Percentiles rank a stretch among this genome's conserved stretches.
Evolutionary conservation across 2,888 invertebrate genomes (phyloP).

Genomic region (Acleris literana): DNA sequence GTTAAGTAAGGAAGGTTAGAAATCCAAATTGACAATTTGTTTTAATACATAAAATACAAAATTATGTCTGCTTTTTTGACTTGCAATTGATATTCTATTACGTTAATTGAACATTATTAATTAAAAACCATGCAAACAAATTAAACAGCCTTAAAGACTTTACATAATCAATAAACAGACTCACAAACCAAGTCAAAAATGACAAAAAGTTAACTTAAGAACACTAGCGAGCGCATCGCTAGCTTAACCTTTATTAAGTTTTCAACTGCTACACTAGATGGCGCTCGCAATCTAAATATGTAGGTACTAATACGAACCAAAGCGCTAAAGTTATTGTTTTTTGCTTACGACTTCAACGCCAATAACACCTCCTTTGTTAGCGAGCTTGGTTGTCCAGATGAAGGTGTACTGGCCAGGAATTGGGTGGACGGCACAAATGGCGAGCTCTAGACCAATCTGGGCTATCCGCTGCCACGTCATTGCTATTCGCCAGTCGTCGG

Average conservation of each 20-base stretch:
- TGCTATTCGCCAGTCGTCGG: constrained; percentile 99
- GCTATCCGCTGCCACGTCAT: constrained; percentile 99
- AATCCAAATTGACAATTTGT: too few species aligned
- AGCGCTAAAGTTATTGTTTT: neutral
- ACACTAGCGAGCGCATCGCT: neutral
- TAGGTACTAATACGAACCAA: neutral
- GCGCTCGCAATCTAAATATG: neutral
- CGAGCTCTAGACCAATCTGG: constrained; percentile 95
- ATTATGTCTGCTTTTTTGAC: too few species aligned
- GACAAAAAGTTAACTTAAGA: neutral
- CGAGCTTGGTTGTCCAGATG: constrained; percentile 97
- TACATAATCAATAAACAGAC: neutral
- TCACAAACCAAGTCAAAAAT: neutral
- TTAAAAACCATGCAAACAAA: too few species aligned
- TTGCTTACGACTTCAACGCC: constrained; percentile 84
- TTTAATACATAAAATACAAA: too few species aligned
- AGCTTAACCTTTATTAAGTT: too few species aligned
- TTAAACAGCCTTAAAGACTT: neutral
- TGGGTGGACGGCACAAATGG: constrained; percentile 98
- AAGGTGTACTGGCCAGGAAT: constrained; percentile 98
- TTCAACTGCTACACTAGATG: neutral
- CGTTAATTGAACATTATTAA: too few species aligned
- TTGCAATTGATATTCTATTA: too few species aligned
- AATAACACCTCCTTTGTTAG: constrained; percentile 91
- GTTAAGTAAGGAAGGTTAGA: too few species aligned